Conservation (phyloP, 2,113 vertebrate genomes). For the Raphicerus campestris region DNA sequence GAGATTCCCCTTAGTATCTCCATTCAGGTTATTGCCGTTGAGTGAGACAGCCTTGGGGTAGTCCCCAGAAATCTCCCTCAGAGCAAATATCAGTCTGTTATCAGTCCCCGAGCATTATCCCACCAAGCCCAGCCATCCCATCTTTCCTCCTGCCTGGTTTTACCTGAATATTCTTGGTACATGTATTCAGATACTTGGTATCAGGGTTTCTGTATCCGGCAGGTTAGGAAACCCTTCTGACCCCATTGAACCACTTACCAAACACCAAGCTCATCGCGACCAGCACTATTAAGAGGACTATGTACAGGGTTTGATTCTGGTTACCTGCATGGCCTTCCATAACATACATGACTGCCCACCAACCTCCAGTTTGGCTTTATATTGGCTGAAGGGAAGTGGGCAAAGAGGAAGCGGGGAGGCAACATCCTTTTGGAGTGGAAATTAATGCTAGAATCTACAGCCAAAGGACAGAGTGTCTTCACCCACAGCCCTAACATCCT, state of each 20-base stretch:
- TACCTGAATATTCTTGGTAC: neutral
- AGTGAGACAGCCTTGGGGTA: neutral
- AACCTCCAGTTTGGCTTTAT: neutral
- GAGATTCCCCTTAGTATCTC: neutral
- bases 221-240: neutral
- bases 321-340: neutral
- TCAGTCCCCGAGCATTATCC: neutral
- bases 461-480: slow-evolving; percentile 24
- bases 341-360: neutral
- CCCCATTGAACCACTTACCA: slow-evolving; percentile 37
- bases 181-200: neutral
- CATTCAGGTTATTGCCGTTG: neutral
- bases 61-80: neutral
- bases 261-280: neutral
- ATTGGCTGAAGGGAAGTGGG: neutral
- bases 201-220: neutral
- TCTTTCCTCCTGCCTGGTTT: neutral
- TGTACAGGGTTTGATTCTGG: neutral
- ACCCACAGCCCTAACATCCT: slow-evolving; percentile 34
- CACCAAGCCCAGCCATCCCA: neutral
- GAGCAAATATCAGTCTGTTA: neutral
- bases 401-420: neutral
- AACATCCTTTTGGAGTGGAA: neutral
- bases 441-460: neutral
- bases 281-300: neutral